Conservation (phyloP, 1,140 invertebrate genomes). For the Polyergus mexicanus region DNA sequence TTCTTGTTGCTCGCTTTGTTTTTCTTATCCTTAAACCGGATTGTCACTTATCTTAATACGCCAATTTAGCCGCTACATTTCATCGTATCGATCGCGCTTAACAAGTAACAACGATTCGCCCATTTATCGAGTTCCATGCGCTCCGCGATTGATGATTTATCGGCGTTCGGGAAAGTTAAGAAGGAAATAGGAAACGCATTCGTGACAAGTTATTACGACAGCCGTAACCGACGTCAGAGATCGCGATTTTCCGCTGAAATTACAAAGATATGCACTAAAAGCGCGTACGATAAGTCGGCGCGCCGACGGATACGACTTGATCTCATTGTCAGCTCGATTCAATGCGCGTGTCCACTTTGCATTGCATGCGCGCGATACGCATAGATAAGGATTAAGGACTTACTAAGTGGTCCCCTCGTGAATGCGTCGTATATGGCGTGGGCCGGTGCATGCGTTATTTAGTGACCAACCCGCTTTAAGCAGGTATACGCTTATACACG, state of each 20-base stretch:
- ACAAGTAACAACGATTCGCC: conserved; percentile 25
- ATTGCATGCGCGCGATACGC: conserved; percentile 76
- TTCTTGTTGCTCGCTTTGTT: conserved; percentile 26
- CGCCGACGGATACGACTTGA: conserved; percentile 60
- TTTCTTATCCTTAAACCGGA: conserved; percentile 39
- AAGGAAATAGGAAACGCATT: neutral
- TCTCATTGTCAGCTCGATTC: conserved; percentile 59
- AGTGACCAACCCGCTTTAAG: conserved; percentile 33
- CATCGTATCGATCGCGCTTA: conserved; percentile 42
- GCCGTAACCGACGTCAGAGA: neutral
- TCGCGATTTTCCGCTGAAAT: conserved; percentile 20
- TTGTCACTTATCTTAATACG: conserved; percentile 48
- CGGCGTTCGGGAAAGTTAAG: conserved; percentile 5
- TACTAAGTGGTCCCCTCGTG: conserved; percentile 75
- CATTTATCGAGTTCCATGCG: conserved; percentile 3
- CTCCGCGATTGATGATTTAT: conserved; percentile 31
- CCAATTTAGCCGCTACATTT: conserved; percentile 52
- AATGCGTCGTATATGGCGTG: conserved; percentile 50
- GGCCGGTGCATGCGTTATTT: conserved; percentile 61
- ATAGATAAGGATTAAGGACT: conserved; percentile 79
- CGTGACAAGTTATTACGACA: neutral
- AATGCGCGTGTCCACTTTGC: conserved; percentile 77
- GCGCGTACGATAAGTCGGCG: conserved; percentile 38
- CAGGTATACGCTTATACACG: conserved; percentile 57
- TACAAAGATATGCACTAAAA: neutral